Percentiles rank a stretch among this genome's conserved stretches.
phyloP scores from a whole-genome alignment of 2,888 invertebrate species.

The Melanotus villosus region DNA sequence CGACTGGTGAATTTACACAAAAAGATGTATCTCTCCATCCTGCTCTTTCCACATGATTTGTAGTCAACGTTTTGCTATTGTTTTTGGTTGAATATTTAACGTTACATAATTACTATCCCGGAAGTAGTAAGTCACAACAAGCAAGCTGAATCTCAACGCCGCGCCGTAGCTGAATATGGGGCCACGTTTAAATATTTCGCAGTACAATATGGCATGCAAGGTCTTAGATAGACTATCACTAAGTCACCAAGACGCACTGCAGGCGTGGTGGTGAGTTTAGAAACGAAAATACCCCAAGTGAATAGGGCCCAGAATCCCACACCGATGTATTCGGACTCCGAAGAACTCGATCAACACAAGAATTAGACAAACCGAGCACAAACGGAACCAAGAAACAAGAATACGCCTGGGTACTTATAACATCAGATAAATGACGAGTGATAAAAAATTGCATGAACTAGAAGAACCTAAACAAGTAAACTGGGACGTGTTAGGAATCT shows the following conservation, averaged over 20 bases:
- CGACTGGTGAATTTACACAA: no score
- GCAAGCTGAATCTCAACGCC: constrained; percentile 13
- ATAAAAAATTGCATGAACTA: constrained; percentile 2
- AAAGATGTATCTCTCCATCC: no score
- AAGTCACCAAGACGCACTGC: constrained; percentile 4
- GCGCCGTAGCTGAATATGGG: constrained; percentile 18
- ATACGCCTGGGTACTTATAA: neutral
- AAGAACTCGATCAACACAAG: neutral
- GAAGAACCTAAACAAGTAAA: constrained; percentile 4
- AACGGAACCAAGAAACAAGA: neutral
- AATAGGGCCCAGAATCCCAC: neutral
- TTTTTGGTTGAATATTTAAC: no score
- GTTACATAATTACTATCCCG: no score
- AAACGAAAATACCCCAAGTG: constrained; percentile 1
- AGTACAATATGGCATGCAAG: no score
- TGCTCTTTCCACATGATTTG: no score
- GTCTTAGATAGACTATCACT: constrained; percentile 11
- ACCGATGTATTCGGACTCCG: neutral
- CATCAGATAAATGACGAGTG: constrained; percentile 1
- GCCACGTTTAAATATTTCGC: constrained; percentile 1
- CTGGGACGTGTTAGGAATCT: constrained; percentile 14
- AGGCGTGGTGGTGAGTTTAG: neutral
- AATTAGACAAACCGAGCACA: neutral
- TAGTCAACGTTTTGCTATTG: no score
- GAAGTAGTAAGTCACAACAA: constrained; percentile 23